A percentile compares a stretch with the other conserved stretches of the same genome.
Conservation (phyloP, 2,797 vertebrate genomes). For the Sylvilagus floridanus region DNA sequence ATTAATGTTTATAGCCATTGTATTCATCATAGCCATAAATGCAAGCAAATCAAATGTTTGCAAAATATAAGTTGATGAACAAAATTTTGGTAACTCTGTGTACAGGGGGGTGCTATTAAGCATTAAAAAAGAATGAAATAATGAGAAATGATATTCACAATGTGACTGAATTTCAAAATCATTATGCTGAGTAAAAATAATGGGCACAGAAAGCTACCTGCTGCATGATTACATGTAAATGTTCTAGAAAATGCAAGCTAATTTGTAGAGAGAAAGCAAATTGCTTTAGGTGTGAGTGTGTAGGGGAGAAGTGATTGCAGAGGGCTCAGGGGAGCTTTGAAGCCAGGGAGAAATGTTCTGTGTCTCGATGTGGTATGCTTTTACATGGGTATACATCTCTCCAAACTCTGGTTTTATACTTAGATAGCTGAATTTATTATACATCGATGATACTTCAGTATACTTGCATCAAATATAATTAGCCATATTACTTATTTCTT, state of each 20-base stretch:
- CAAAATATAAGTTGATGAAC: not conserved
- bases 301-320: not conserved
- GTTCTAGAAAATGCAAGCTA: not conserved
- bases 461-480: not conserved
- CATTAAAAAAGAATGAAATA: not conserved
- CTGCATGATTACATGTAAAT: accelerated
- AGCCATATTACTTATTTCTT: constrained; percentile 9
- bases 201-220: not conserved
- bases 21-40: not conserved
- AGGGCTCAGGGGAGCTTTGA: not conserved
- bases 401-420: not conserved
- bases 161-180: not conserved
- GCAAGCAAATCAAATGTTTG: not conserved
- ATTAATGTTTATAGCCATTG: not conserved
- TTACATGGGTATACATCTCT: not conserved
- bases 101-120: not conserved
- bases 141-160: not conserved
- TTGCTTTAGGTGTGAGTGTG: not conserved
- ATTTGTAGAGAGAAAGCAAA: not conserved
- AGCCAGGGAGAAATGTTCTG: not conserved
- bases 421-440: not conserved
- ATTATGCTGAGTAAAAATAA: not conserved
- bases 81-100: not conserved
- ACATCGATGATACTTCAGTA: not conserved
- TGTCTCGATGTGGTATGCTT: not conserved